These are phyloP conservation scores for Eriocheir sinensis DNA, from an alignment of 1,140 invertebrate species.

Conservation along the genomic window DNA sequence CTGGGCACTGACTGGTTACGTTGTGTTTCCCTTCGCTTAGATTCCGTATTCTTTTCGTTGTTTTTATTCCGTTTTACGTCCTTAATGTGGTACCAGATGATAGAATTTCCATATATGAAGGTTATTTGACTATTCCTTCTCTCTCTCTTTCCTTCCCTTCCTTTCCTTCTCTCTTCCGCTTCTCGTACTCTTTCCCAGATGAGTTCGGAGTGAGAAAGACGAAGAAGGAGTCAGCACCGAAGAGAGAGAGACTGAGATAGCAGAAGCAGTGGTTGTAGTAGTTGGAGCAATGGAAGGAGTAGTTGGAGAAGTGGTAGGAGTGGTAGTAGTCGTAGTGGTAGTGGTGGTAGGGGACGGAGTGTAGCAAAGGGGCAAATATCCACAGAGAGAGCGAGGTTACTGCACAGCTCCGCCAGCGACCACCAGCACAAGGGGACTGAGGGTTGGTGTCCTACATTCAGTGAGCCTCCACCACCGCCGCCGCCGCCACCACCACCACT, in stretches of 20 bases:
- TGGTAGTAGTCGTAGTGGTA: constrained; percentile 48
- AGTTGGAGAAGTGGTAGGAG: background rate
- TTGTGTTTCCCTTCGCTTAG: too few species aligned
- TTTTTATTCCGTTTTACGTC: background rate
- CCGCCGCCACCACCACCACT: constrained; percentile 46
- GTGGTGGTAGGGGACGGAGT: constrained; percentile 38
- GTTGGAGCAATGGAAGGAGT: too few species aligned
- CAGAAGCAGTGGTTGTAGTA: background rate
- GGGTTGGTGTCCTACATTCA: constrained; percentile 69
- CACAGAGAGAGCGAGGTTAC: constrained; percentile 51
- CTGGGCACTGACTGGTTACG: too few species aligned
- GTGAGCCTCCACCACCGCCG: constrained; percentile 53
- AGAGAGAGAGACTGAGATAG: background rate
- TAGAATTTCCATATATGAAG: constrained; percentile 35
- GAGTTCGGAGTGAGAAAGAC: background rate
- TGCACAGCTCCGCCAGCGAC: constrained; percentile 44
- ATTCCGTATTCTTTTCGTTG: too few species aligned
- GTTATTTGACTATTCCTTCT: background rate
- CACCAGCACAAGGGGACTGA: constrained; percentile 72
- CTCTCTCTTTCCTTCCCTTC: too few species aligned
- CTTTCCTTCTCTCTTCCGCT: too few species aligned
- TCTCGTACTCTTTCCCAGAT: too few species aligned
- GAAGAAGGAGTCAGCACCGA: background rate
- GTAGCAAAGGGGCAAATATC: constrained; percentile 49
- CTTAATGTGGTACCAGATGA: background rate